These are phyloP conservation scores for Calcarius lapponicus DNA, from an alignment of 2,797 vertebrate species.

Conservation along the genomic window DNA sequence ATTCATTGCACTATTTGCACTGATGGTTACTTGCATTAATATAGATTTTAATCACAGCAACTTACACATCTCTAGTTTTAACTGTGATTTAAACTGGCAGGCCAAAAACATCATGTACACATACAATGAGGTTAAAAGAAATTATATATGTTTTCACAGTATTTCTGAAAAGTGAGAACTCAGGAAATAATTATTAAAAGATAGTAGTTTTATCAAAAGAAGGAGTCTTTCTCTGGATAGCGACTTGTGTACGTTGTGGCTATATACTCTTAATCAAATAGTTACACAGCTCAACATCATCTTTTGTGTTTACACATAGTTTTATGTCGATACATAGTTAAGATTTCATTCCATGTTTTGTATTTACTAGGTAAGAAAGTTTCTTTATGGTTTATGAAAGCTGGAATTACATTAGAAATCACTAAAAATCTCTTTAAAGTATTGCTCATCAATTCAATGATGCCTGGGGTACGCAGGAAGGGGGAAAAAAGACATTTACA, in stretches of 20 bases:
- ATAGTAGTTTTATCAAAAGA: neutral
- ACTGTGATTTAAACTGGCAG: neutral
- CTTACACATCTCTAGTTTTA: neutral
- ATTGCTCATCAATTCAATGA: neutral
- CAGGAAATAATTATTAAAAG: neutral
- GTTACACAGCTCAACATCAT: neutral
- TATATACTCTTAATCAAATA: neutral
- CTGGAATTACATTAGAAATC: slow-evolving; percentile 1
- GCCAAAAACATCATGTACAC: neutral
- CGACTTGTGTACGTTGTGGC: neutral
- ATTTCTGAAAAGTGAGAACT: neutral
- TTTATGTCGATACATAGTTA: neutral
- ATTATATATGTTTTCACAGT: neutral
- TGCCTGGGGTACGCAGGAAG: neutral
- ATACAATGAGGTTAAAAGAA: neutral
- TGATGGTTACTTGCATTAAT: neutral
- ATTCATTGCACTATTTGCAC: neutral
- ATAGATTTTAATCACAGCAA: neutral
- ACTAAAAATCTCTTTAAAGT: slow-evolving; percentile 16
- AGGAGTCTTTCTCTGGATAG: neutral
- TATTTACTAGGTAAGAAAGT: neutral
- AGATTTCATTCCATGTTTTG: neutral
- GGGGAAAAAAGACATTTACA: neutral
- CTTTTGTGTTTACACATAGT: neutral
- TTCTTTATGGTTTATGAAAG: neutral